Evolutionary conservation across 1,140 invertebrate species (phyloP).

Genomic region (Apis cerana): DNA sequence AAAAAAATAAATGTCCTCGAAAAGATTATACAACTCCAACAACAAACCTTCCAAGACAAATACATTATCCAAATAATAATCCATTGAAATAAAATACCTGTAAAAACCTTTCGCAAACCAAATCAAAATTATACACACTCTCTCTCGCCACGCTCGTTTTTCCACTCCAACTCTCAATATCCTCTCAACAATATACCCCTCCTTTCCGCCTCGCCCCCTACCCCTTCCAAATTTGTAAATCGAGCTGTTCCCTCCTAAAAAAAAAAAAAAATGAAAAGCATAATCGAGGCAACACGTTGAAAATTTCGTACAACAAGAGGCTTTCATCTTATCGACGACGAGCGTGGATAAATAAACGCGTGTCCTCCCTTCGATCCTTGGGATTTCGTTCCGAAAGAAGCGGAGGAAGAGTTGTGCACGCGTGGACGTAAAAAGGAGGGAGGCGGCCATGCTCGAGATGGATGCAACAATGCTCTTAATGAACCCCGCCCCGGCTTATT

Average conservation of each 20-base stretch:
- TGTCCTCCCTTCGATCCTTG: conserved; percentile 51
- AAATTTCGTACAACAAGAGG: not conserved
- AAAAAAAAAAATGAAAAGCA: conserved; percentile 1
- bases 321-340: conserved; percentile 28
- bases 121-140: not conserved
- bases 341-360: conserved; percentile 41
- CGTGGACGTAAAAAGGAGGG: conserved; percentile 35
- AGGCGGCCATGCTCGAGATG: not conserved
- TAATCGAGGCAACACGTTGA: not conserved
- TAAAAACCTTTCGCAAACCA: no score
- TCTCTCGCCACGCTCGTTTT: not conserved
- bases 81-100: no score
- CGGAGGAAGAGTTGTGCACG: conserved; percentile 27
- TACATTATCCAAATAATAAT: no score
- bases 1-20: no score
- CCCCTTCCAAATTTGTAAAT: not conserved
- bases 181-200: not conserved
- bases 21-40: no score
- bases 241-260: not conserved
- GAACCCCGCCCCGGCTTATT: conserved; percentile 75
- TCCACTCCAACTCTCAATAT: not conserved
- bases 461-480: conserved; percentile 77
- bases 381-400: conserved; percentile 61
- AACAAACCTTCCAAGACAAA: no score
- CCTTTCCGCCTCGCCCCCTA: not conserved